Evolutionary conservation across 2,113 vertebrate genomes (phyloP).

Genomic region (Athene cunicularia): DNA sequence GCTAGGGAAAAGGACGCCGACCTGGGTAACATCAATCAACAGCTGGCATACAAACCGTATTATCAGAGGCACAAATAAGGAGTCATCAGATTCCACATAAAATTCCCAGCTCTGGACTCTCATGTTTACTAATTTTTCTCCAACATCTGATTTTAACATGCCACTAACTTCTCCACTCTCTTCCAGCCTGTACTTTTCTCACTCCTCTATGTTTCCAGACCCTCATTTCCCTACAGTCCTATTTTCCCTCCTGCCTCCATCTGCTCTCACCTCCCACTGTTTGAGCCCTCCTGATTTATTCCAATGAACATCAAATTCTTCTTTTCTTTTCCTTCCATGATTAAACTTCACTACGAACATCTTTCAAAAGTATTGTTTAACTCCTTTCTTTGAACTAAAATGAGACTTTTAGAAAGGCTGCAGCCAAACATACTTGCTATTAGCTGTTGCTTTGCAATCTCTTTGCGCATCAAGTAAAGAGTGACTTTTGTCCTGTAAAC

Average conservation of each 20-base stretch:
- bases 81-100: not conserved
- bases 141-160: not conserved
- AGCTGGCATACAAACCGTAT: not conserved
- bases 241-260: not conserved
- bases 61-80: not conserved
- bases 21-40: not conserved
- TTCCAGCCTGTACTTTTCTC: not conserved
- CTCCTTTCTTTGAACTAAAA: not conserved
- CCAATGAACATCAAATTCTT: not conserved
- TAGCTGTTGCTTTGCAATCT: not conserved
- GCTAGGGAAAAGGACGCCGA: not conserved
- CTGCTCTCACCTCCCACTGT: not conserved
- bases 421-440: not conserved
- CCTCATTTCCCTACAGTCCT: not conserved
- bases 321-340: not conserved
- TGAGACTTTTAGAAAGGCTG: not conserved
- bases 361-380: not conserved
- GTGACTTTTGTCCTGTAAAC: not conserved
- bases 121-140: not conserved
- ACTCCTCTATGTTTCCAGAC: not conserved
- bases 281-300: not conserved
- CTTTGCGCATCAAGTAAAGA: not conserved
- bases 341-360: not conserved
- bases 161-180: not conserved
- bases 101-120: not conserved